Evolutionary conservation across 1,140 invertebrate species (phyloP), one percentile per base, ranked within the genome.

Genomic region (Drosophila ironensis): DNA sequence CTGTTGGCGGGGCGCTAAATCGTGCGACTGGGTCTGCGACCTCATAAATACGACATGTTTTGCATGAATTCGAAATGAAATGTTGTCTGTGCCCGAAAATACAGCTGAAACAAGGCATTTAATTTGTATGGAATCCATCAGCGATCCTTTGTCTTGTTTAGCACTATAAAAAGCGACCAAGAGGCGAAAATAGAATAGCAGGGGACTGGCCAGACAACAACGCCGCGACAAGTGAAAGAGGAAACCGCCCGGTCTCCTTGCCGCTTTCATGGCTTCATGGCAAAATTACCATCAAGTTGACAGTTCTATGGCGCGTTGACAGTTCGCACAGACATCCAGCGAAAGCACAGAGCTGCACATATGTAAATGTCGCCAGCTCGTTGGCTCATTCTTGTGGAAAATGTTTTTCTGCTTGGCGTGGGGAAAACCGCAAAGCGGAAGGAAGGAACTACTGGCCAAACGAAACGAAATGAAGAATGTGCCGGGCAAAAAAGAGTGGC

Each of bases 301-400:
- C 84, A 88, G 84, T 88, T 88, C 86, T 88, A 84, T 88, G 86
- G 84, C 84, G 86, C 78, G 84, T 78, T 87, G 84, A 87, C 84
- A 87, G 78, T 86, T 88, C 78, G 41, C 82, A 72, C 66, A 84
- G 35, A 77, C 53, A 64, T 53, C 57, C 48, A 42, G 2, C 12
- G n/a, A 35, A 42, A 60, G 22, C 30, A 59, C 56, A 56, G n/a
- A 48, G 12, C 12, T 37, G 14, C 64, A 52, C 75, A 72, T 88
- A 88, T 88, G 84, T 76, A 88, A 88, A 88, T 88, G 72, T 63
- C 68, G 61, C 59, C 63, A 78, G 68, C 71, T 75, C 63, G 67
- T 76, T 75, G 66, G 64, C 73, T 81, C 74, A 75, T 87, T 81
- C 81, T 87, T 87, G 75, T 75, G 81, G 75, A 80, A 86, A 86